Conservation (phyloP, 1,140 invertebrate species). For the Oryzaephilus surinamensis region DNA sequence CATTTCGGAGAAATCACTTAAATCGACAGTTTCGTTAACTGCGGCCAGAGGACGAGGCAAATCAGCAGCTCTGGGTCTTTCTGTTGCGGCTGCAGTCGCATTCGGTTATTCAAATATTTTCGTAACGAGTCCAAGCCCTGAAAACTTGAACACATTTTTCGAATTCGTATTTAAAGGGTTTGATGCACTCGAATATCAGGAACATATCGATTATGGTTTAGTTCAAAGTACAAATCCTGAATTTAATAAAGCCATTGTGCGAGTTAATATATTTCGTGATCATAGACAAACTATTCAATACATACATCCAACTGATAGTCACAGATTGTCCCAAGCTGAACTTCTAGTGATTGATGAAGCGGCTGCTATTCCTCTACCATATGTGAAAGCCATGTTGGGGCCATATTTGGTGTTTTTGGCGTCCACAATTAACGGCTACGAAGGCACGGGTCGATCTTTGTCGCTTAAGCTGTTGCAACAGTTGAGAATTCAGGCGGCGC, state of each 20-base stretch:
- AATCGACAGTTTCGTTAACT: constrained; percentile 88
- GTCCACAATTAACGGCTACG: constrained; percentile 97
- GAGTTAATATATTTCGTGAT: constrained; percentile 83
- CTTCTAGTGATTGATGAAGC: constrained; percentile 97
- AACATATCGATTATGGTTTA: constrained; percentile 93
- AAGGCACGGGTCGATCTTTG: constrained; percentile 96
- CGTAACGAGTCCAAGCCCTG: constrained; percentile 94
- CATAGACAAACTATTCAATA: constrained; percentile 98
- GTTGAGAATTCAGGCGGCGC: constrained; percentile 52
- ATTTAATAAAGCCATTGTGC: constrained; percentile 91
- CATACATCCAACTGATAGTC: constrained; percentile 86
- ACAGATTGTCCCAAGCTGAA: constrained; percentile 85
- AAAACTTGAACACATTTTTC: constrained; percentile 97
- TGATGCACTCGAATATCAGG: constrained; percentile 89
- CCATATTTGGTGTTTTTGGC: constrained; percentile 93
- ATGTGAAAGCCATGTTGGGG: constrained; percentile 83
- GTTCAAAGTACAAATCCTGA: constrained; percentile 94
- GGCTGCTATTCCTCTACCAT: constrained; percentile 91
- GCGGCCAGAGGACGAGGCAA: constrained; percentile 95
- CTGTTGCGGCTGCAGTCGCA: constrained; percentile 75
- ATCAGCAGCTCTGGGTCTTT: constrained; percentile 93
- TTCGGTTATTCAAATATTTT: constrained; percentile 97
- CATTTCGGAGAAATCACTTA: constrained; percentile 84
- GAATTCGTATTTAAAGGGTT: constrained; percentile 97
- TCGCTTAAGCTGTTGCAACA: constrained; percentile 93